These are phyloP conservation scores for Aspiorhynchus laticeps DNA, from an alignment of 2,113 vertebrate species.

Conservation along the genomic window DNA sequence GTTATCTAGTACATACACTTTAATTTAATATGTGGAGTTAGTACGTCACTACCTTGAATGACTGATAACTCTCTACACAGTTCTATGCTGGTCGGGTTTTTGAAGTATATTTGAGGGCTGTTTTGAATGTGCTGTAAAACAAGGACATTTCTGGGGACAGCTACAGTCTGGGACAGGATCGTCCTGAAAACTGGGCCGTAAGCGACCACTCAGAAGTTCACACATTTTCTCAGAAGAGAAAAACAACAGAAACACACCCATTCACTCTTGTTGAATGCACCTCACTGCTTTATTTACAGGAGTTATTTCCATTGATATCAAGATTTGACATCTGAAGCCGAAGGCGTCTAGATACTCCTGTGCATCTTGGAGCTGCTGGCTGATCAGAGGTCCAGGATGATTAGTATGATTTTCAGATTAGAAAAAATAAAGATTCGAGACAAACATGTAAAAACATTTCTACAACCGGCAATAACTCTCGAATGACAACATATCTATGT, in stretches of 20 bases:
- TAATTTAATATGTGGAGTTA: neutral
- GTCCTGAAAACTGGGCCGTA: neutral
- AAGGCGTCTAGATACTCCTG: conserved; percentile 61
- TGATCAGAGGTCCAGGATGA: conserved; percentile 70
- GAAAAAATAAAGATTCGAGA: conserved; percentile 73
- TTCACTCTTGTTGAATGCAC: conserved; percentile 64
- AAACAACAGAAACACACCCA: neutral
- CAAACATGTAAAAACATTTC: conserved; percentile 78
- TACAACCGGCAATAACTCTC: conserved; percentile 72
- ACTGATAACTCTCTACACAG: neutral
- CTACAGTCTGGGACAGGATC: neutral
- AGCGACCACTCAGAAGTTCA: neutral
- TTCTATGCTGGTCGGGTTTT: neutral
- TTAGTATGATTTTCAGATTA: conserved; percentile 75
- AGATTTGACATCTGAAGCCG: conserved; percentile 69
- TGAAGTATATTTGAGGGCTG: neutral
- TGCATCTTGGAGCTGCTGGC: conserved; percentile 68
- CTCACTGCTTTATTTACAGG: conserved; percentile 77
- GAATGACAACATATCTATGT: conserved; percentile 78
- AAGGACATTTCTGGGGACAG: neutral
- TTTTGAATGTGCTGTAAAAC: neutral
- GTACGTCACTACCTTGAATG: neutral
- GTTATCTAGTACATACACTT: neutral
- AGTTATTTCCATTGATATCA: conserved; percentile 72
- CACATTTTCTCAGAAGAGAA: neutral